A percentile compares a stretch with the other conserved stretches of the same genome.
Evolutionary conservation across 2,113 vertebrate species (phyloP).

Genomic region (Paralichthys olivaceus): DNA sequence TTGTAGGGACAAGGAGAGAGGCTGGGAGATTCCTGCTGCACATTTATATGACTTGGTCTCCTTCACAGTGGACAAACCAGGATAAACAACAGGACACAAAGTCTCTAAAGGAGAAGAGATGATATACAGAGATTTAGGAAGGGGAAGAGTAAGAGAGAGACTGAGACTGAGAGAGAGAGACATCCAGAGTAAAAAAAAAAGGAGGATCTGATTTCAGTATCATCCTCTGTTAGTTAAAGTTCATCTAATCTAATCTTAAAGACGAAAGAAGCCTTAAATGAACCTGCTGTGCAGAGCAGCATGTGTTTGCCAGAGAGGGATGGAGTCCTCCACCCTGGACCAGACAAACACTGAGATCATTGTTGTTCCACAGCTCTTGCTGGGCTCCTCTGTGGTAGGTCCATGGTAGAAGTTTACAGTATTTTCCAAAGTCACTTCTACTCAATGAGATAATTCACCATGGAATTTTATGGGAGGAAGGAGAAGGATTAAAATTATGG

Average conservation of each 20-base stretch:
- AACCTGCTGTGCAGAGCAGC: slow-evolving; percentile 48
- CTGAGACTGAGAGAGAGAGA: not conserved
- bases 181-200: not conserved
- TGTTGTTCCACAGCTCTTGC: slow-evolving; percentile 49
- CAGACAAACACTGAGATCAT: slow-evolving; percentile 64
- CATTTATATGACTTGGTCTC: slow-evolving; percentile 10
- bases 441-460: slow-evolving; percentile 39
- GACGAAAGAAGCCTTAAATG: slow-evolving; percentile 35
- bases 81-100: slow-evolving; percentile 1
- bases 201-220: slow-evolving; percentile 4
- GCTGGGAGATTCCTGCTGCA: slow-evolving; percentile 27
- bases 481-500: not conserved
- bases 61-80: slow-evolving; percentile 2
- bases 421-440: slow-evolving; percentile 44
- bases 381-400: slow-evolving; percentile 53
- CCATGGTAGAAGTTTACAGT: slow-evolving; percentile 25
- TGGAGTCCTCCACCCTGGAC: slow-evolving; percentile 47
- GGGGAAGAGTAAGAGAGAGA: not conserved
- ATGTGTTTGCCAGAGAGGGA: slow-evolving; percentile 49
- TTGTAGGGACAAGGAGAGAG: slow-evolving; percentile 9
- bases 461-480: slow-evolving; percentile 6
- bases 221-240: not conserved
- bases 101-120: not conserved
- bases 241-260: too few relatives aligned
- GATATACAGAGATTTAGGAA: not conserved